Percentiles rank a stretch among this genome's conserved stretches.
These are phyloP conservation scores for Periparus ater DNA, from an alignment of 2,797 vertebrate genomes.

Conservation along the genomic window DNA sequence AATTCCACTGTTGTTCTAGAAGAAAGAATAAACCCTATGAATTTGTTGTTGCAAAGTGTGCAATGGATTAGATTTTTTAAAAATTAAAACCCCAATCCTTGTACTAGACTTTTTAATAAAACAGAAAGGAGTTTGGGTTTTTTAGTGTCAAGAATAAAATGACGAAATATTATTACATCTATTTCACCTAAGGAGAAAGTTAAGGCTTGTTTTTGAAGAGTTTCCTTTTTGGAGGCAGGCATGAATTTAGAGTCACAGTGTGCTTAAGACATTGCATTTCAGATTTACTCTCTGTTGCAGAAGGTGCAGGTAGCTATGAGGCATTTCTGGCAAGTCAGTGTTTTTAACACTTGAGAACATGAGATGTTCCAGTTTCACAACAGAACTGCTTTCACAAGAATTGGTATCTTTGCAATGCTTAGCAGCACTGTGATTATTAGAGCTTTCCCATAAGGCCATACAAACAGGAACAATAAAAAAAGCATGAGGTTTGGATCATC, in stretches of 20 bases:
- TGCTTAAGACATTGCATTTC: not conserved
- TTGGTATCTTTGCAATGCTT: not conserved
- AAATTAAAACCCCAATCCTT: not conserved
- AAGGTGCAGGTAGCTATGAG: not conserved
- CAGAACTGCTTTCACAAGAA: not conserved
- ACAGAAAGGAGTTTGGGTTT: not conserved
- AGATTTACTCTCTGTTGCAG: not conserved
- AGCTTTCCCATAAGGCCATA: not conserved
- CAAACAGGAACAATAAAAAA: not conserved
- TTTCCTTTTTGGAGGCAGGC: not conserved
- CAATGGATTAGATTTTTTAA: not conserved
- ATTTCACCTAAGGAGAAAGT: not conserved
- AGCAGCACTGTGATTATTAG: not conserved
- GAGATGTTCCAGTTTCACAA: not conserved
- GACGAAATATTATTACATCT: not conserved
- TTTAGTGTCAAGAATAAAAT: not conserved
- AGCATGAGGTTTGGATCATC: not conserved
- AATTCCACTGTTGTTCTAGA: not conserved
- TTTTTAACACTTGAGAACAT: not conserved
- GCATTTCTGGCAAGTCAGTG: not conserved
- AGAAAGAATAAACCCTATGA: not conserved
- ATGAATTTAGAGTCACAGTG: not conserved
- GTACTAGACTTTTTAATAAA: not conserved
- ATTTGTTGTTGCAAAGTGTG: not conserved
- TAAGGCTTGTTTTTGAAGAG: slow-evolving; percentile 12